A percentile compares a stretch with the other conserved stretches of the same genome.
Conservation (phyloP, 2,113 vertebrate genomes). For the Halichoeres trimaculatus region DNA sequence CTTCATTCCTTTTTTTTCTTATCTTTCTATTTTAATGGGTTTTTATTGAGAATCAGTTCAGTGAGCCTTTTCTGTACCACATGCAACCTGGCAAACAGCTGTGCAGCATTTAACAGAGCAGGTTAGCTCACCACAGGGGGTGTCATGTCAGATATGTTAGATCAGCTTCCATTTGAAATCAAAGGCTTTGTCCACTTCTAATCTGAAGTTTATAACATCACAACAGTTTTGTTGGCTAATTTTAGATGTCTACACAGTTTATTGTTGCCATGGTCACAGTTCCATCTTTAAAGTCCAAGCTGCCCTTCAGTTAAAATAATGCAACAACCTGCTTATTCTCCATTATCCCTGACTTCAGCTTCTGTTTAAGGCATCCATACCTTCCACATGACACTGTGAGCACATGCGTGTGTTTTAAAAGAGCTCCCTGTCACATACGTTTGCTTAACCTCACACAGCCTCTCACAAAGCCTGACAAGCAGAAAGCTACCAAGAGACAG, state of each 20-base stretch:
- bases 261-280: not conserved
- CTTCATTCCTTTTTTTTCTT: no score
- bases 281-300: not conserved
- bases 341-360: not conserved
- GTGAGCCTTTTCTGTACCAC: no score
- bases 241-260: not conserved
- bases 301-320: not conserved
- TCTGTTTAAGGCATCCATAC: not conserved
- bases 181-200: no score
- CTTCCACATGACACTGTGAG: not conserved
- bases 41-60: no score
- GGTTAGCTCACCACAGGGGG: no score
- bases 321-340: not conserved
- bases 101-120: no score
- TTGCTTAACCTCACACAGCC: slow-evolving; percentile 11
- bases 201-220: no score
- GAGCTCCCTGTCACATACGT: not conserved
- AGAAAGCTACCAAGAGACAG: slow-evolving; percentile 39
- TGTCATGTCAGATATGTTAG: no score
- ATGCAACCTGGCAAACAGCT: no score
- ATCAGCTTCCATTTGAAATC: no score
- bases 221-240: no score
- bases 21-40: no score
- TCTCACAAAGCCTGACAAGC: slow-evolving; percentile 43
- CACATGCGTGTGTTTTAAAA: not conserved